phyloP scores from a whole-genome alignment of 2,888 invertebrate species.

The Sturmia bella region DNA sequence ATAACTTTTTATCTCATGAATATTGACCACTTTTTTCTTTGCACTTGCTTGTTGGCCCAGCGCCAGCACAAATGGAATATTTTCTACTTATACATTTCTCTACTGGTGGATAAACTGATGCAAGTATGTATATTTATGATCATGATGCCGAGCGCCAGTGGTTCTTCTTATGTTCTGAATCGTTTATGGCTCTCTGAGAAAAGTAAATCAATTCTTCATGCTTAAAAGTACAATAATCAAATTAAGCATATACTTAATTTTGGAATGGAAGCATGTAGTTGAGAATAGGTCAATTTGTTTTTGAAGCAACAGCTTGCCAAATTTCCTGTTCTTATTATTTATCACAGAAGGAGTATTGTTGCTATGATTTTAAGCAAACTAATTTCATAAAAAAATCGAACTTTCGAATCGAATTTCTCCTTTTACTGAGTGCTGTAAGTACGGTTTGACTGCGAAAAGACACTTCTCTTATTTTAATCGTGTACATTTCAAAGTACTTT shows the following conservation, averaged over 20 bases:
- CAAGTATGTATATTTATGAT: neutral
- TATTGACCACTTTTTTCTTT: slow-evolving; percentile 8
- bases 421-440: too few species aligned
- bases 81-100: slow-evolving; percentile 19
- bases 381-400: too few species aligned
- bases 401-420: too few species aligned
- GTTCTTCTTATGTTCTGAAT: slow-evolving; percentile 26
- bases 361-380: too few species aligned
- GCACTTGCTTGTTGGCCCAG: slow-evolving; percentile 27
- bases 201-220: slow-evolving; percentile 4
- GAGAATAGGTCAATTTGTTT: too few species aligned
- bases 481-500: too few species aligned
- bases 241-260: neutral
- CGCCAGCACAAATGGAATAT: slow-evolving; percentile 27
- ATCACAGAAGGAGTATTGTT: too few species aligned
- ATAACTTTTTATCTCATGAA: neutral
- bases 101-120: slow-evolving; percentile 24
- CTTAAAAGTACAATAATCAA: slow-evolving; percentile 15
- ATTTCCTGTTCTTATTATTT: too few species aligned
- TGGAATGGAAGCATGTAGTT: too few species aligned
- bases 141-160: slow-evolving; percentile 20
- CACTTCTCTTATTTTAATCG: too few species aligned
- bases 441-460: too few species aligned
- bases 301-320: too few species aligned
- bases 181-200: slow-evolving; percentile 39